Conservation (phyloP, 1,140 invertebrate genomes). For the Popillia japonica region DNA sequence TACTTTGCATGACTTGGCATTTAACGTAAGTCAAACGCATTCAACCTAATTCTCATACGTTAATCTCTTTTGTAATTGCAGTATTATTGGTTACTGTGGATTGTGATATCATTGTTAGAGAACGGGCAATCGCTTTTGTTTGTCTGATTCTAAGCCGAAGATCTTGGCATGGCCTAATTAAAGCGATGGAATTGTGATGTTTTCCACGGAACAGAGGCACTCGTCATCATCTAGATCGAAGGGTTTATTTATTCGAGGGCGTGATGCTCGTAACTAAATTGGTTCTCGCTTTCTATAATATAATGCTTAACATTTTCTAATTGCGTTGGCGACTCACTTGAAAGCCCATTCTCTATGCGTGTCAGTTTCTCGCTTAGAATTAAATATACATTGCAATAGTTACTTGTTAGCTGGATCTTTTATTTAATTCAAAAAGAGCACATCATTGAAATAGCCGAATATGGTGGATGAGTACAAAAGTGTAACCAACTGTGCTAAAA, state of each 20-base stretch:
- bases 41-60: neutral
- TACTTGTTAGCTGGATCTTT: too few species aligned
- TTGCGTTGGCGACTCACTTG: too few species aligned
- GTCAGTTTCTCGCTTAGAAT: too few species aligned
- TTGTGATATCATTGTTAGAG: neutral
- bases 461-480: too few species aligned
- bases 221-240: neutral
- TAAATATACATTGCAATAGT: too few species aligned
- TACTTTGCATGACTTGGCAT: neutral
- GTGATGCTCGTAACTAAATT: too few species aligned
- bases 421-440: too few species aligned
- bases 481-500: too few species aligned
- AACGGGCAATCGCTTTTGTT: neutral
- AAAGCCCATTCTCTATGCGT: too few species aligned
- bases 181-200: constrained; percentile 14
- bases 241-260: neutral
- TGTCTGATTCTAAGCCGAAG: neutral
- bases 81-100: neutral
- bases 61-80: neutral
- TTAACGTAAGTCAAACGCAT: neutral
- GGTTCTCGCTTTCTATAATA: too few species aligned
- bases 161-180: neutral
- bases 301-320: too few species aligned
- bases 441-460: too few species aligned
- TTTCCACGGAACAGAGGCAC: neutral